A percentile compares a stretch with the other conserved stretches of the same genome.
Conservation (phyloP, 2,113 vertebrate genomes). For the Telmatochromis brachygnathus region DNA sequence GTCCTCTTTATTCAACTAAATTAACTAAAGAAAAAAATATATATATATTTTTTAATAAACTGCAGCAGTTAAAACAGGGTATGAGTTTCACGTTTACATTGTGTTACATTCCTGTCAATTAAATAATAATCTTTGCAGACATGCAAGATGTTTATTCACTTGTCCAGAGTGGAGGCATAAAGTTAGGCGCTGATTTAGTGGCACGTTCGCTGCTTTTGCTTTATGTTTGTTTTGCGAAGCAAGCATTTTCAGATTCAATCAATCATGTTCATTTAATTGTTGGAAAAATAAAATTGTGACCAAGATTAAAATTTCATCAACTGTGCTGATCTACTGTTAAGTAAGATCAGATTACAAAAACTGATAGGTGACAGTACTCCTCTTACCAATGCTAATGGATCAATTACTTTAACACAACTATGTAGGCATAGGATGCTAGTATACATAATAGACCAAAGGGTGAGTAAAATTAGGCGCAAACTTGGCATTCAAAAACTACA, state of each 20-base stretch:
- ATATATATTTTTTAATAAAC: not conserved
- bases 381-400: not conserved
- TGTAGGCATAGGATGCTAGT: not conserved
- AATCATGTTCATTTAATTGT: not conserved
- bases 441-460: not conserved
- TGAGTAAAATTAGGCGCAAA: not conserved
- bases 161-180: not conserved
- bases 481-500: not conserved
- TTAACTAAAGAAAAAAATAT: accelerated
- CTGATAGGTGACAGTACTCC: not conserved
- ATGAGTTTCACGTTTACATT: not conserved
- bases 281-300: not conserved
- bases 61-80: not conserved
- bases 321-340: not conserved
- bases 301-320: not conserved
- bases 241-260: not conserved
- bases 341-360: not conserved
- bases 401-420: not conserved
- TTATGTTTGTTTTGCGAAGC: not conserved
- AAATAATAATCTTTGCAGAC: not conserved
- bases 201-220: not conserved
- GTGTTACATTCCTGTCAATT: not conserved
- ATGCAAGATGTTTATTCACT: not conserved
- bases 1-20: not conserved
- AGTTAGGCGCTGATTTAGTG: not conserved